Evolutionary conservation across 2,113 vertebrate species (phyloP), one percentile per base, ranked within the genome.

Genomic region (Chionomys nivalis): DNA sequence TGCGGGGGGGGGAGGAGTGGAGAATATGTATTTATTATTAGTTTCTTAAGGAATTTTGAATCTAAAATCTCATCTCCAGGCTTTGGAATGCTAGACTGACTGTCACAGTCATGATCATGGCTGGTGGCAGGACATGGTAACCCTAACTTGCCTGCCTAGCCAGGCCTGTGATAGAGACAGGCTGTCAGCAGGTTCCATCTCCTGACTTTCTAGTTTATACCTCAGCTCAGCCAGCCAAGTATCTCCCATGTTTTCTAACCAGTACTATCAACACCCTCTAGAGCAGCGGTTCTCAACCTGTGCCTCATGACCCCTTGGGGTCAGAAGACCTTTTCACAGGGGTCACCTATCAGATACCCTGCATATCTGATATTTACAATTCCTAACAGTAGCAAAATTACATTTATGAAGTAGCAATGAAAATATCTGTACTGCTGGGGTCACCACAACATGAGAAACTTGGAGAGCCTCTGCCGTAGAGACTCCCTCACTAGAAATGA

Each of bases 141-240:
- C 39, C 10, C 81, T 88, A 82, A 90, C 2, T 68, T 92, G 76
- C 70, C 24, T 49, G 33, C 78, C 82, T 73, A 55, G 61, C 61
- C 31, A 66, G 66, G 61, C 16, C 55, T 95, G 44, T 93, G 52
- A 86, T 39, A 13, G n/a, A 77, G 66, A 49, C 90, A 52, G 14
- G 11, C 28, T 94, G 36, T 42, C 10, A 70, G 88, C 3, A 72
- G n/a, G 49, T 70, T 78, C 0, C 1, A 8, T 82, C 52, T 85
- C 75, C 85, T 92, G 65, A 91, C 52, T 95, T 93, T 49, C 23
- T 81, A 61, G 21, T 55, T 88, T 95, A 44, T n/a, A 93, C 44
- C 79, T 44, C 36, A 85, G 49, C 31, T 91, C 68, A 21, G 61
- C 21, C 28, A 96, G 90, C 5, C 78, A 95, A 77, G 76, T 36